Evolutionary conservation across 2,797 vertebrate species (phyloP), one percentile per base, ranked within the genome.

Genomic region (Sebastes variabilis): DNA sequence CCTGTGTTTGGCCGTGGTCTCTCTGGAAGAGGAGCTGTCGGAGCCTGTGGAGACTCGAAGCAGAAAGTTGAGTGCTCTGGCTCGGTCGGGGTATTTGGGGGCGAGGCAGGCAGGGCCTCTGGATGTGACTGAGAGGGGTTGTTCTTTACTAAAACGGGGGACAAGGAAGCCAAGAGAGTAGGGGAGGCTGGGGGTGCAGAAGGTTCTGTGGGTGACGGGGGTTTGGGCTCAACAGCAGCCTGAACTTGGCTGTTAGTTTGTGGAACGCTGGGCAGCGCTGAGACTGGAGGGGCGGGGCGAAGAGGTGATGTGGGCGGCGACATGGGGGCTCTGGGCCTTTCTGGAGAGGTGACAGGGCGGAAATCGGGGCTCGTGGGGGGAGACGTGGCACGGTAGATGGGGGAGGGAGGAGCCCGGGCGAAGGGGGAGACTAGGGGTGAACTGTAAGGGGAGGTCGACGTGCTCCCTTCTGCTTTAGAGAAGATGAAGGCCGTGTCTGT

Each of bases 401-500:
- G 89, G 49, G 95, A 95, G 34, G 88, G 80, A 16, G 88, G 64
- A 25, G 88, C 89, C n/a, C 93, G 93, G 27, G 89, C 94, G 86
- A 95, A 96, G 22, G 95, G 95, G 20, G 96, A 96, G 11, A 93
- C 91, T 8, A 95, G 61, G 0, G 93, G 91, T 36, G 96, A 93
- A n/a, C 89, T 94, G 75, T 85, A 89, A 13, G 96, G 94, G 13
- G 93, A 95, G 10, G 91, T 66, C 0, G 90, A 67, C 0, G 84
- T 34, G 32, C 77, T 83, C 12, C 93, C 92, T 13, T 96, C 95
- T 1, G 95, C 86, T 66, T 90, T 95, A 13, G 93, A 87, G 82
- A 97, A 97, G 91, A 97, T 96, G 89, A 96, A 97, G 58, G 97
- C 96, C 0, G 97, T 96, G 83, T 97, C 97, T 4, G 97, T 98